Percentiles rank a stretch among this genome's conserved stretches.
Evolutionary conservation across 1,140 invertebrate species (phyloP).

Genomic region (Tetraneura akinire): DNA sequence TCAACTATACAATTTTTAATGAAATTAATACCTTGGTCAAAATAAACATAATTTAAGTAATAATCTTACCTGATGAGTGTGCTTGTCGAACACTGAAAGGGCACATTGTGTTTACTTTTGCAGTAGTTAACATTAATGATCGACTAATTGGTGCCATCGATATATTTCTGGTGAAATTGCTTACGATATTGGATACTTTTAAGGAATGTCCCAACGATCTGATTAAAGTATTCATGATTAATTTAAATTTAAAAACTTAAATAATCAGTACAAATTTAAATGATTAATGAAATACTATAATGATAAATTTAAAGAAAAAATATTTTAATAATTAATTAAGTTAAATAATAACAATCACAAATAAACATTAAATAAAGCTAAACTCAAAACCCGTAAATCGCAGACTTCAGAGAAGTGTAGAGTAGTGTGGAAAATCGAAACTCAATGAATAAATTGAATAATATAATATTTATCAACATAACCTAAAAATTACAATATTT

Average conservation of each 20-base stretch:
- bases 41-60: no score
- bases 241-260: not conserved
- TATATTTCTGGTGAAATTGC: not conserved
- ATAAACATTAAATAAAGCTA: not conserved
- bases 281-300: not conserved
- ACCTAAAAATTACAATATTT: not conserved
- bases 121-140: not conserved
- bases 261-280: not conserved
- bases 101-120: not conserved
- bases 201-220: not conserved
- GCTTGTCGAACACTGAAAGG: not conserved
- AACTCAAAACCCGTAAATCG: no score
- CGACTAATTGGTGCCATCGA: not conserved
- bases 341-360: not conserved
- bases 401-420: no score
- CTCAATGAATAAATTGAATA: not conserved
- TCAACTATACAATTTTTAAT: conserved; percentile 17
- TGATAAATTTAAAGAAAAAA: not conserved
- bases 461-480: conserved; percentile 11
- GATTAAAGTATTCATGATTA: conserved; percentile 21
- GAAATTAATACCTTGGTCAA: not conserved
- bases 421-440: no score
- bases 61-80: not conserved
- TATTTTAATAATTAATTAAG: not conserved
- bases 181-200: not conserved